Percentiles rank a stretch among this genome's conserved stretches.
phyloP scores from a whole-genome alignment of 2,888 invertebrate genomes.

The Epinotia demarniana region DNA sequence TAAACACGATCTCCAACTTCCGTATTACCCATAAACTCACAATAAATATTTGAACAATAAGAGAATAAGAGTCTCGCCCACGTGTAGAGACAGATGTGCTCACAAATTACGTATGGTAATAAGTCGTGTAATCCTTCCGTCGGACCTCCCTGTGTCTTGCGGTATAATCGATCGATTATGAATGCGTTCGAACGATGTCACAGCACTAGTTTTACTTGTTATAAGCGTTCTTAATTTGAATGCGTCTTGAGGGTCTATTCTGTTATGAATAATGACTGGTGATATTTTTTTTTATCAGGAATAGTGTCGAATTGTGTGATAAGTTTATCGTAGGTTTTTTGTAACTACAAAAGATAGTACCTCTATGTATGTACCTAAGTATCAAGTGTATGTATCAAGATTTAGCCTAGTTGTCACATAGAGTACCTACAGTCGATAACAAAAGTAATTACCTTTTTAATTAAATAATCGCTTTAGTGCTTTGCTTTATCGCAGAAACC shows the following conservation, averaged over 20 bases:
- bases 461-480: too few species aligned
- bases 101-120: conserved; percentile 83
- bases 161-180: conserved; percentile 73
- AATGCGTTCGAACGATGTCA: conserved; percentile 60
- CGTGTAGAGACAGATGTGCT: conserved; percentile 71
- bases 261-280: conserved; percentile 5
- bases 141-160: conserved; percentile 74
- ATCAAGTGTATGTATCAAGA: too few species aligned
- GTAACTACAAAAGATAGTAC: neutral
- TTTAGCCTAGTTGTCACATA: too few species aligned
- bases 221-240: conserved; percentile 54
- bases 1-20: conserved; percentile 61
- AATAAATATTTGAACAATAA: conserved; percentile 74
- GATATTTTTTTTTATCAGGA: conserved; percentile 15
- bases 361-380: too few species aligned
- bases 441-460: too few species aligned
- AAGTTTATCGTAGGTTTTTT: neutral
- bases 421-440: too few species aligned
- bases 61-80: conserved; percentile 69
- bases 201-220: conserved; percentile 55
- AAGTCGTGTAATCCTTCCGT: conserved; percentile 78
- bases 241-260: conserved; percentile 39
- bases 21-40: conserved; percentile 64
- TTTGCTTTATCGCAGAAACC: too few species aligned
- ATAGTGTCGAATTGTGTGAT: neutral